These are phyloP conservation scores for Melanostigma gelatinosum DNA, from an alignment of 2,113 vertebrate genomes.

Conservation along the genomic window DNA sequence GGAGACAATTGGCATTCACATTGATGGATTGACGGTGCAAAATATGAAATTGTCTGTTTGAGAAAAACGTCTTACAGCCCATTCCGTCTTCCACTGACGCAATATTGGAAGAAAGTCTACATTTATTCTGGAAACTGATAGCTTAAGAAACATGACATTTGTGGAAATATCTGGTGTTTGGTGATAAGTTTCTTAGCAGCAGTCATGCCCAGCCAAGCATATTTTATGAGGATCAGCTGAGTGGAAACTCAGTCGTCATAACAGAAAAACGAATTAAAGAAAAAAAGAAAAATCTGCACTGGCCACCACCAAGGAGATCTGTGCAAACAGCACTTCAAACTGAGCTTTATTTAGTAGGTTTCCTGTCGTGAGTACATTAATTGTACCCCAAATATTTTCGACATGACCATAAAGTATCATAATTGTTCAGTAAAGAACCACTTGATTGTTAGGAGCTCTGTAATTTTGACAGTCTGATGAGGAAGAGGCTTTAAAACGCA, in stretches of 20 bases:
- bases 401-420: background rate
- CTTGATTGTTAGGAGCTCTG: conserved; percentile 9
- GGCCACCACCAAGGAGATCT: background rate
- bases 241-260: conserved; percentile 45
- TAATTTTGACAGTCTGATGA: conserved; percentile 38
- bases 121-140: background rate
- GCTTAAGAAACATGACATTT: conserved; percentile 16
- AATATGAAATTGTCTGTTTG: conserved; percentile 1
- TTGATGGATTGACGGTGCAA: background rate
- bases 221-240: conserved; percentile 27
- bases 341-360: conserved; percentile 26
- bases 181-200: conserved; percentile 24
- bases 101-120: background rate
- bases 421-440: conserved; percentile 16
- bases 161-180: conserved; percentile 12
- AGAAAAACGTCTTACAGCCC: background rate
- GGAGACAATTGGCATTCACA: background rate
- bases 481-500: conserved; percentile 29
- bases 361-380: conserved; percentile 23
- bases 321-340: conserved; percentile 35
- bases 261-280: conserved; percentile 25
- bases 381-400: conserved; percentile 26
- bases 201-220: background rate
- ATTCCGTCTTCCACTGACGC: background rate
- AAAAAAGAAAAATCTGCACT: background rate